Evolutionary conservation across 2,888 invertebrate species (phyloP).

Genomic region (Dicycla oo): DNA sequence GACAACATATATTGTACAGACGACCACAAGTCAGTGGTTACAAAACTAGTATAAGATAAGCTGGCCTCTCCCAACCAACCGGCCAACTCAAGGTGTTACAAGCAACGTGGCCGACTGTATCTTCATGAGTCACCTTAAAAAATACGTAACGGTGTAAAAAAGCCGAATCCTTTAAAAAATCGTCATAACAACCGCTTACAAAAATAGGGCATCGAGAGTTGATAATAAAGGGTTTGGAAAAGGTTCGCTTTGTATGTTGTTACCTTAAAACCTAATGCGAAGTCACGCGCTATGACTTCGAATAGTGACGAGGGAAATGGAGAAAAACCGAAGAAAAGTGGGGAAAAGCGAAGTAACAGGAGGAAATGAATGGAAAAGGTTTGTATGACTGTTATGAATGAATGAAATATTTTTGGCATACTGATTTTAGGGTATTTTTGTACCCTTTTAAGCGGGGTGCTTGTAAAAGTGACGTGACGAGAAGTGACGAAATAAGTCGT

Average conservation of each 20-base stretch:
- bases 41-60: too few species aligned
- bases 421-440: constrained; percentile 48
- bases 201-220: constrained; percentile 69
- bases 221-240: constrained; percentile 66
- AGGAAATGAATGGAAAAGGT: constrained; percentile 45
- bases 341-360: constrained; percentile 12
- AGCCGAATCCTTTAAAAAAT: constrained; percentile 63
- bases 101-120: background rate
- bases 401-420: constrained; percentile 25
- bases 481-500: constrained; percentile 28
- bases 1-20: background rate
- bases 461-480: constrained; percentile 25
- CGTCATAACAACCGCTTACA: constrained; percentile 67
- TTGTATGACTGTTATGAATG: constrained; percentile 54
- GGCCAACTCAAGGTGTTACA: background rate
- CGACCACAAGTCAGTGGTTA: background rate
- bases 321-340: constrained; percentile 13
- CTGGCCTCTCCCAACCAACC: too few species aligned
- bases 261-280: constrained; percentile 57
- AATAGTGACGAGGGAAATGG: constrained; percentile 52
- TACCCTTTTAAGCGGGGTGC: constrained; percentile 44
- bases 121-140: background rate
- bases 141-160: constrained; percentile 56
- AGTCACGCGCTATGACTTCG: constrained; percentile 58
- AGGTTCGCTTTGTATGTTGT: constrained; percentile 64